A percentile compares a stretch with the other conserved stretches of the same genome.
These are phyloP conservation scores for Temnothorax longispinosus DNA, from an alignment of 1,140 invertebrate genomes.

Conservation along the genomic window DNA sequence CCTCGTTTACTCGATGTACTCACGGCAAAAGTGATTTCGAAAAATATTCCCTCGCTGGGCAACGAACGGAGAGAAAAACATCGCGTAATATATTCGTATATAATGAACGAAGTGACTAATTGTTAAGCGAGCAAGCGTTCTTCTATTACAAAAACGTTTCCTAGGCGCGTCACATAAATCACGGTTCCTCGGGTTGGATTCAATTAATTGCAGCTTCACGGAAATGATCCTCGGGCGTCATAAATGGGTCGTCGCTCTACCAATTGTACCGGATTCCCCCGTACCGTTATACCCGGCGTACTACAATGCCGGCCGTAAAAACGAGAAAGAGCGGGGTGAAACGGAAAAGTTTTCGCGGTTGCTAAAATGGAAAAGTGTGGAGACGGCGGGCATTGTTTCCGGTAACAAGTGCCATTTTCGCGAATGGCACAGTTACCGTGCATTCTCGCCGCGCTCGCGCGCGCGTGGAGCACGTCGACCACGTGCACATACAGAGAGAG, in stretches of 20 bases:
- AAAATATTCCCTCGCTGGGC: not conserved
- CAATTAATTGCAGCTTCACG: conserved; percentile 26
- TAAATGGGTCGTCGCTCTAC: conserved; percentile 24
- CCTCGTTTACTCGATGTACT: conserved; percentile 33
- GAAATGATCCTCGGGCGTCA: conserved; percentile 30
- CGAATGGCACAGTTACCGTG: conserved; percentile 65
- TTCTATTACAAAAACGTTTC: not conserved
- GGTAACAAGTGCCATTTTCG: conserved; percentile 64
- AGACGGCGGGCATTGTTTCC: conserved; percentile 58
- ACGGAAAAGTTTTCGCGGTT: conserved; percentile 47
- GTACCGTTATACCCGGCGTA: not conserved
- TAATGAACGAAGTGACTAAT: conserved; percentile 16
- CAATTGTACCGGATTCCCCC: conserved; percentile 19
- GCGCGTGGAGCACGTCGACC: conserved; percentile 25
- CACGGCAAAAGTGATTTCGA: conserved; percentile 1
- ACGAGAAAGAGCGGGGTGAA: not conserved
- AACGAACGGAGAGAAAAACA: not conserved
- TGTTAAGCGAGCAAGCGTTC: not conserved
- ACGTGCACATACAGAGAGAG: conserved; percentile 10
- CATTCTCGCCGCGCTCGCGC: conserved; percentile 42
- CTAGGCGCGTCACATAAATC: not conserved
- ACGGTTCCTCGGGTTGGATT: conserved; percentile 3
- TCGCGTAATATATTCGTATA: not conserved
- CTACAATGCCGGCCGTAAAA: conserved; percentile 27
- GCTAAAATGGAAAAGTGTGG: conserved; percentile 51